Conservation (phyloP, 2,888 invertebrate genomes). For the Caenorhabditis doughertyi region DNA sequence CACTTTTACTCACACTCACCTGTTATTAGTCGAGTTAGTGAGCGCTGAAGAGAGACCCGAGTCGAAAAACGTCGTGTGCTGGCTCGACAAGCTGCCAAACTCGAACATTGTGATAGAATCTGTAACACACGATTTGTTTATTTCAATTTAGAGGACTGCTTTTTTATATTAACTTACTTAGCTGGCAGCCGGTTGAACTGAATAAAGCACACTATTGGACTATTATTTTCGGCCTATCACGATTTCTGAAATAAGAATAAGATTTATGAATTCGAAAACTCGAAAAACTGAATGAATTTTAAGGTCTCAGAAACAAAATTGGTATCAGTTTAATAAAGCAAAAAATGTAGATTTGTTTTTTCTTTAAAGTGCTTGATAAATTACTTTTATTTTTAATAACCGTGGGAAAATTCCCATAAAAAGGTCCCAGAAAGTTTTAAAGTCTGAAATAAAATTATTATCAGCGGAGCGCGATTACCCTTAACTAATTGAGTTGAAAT, state of each 20-base stretch:
- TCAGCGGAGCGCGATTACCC: no score
- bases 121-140: slow-evolving; percentile 1
- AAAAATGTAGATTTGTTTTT: no score
- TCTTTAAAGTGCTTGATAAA: no score
- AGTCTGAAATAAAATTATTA: no score
- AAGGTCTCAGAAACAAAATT: no score
- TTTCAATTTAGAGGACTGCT: not conserved
- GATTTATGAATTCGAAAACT: no score
- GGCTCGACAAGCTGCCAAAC: slow-evolving; percentile 61
- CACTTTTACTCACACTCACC: slow-evolving; percentile 13
- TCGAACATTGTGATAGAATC: slow-evolving; percentile 57
- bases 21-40: slow-evolving; percentile 63
- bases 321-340: no score
- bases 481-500: no score
- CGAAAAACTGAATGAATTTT: not conserved
- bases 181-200: slow-evolving; percentile 46
- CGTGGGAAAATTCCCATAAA: no score
- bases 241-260: no score
- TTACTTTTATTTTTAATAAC: no score
- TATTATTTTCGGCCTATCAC: slow-evolving; percentile 22
- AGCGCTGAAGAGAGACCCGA: slow-evolving; percentile 62
- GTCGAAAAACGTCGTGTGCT: slow-evolving; percentile 60
- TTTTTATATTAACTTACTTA: not conserved
- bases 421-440: no score
- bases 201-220: slow-evolving; percentile 33